phyloP scores from a whole-genome alignment of 2,888 invertebrate species.

The Troides oblongomaculatus region DNA sequence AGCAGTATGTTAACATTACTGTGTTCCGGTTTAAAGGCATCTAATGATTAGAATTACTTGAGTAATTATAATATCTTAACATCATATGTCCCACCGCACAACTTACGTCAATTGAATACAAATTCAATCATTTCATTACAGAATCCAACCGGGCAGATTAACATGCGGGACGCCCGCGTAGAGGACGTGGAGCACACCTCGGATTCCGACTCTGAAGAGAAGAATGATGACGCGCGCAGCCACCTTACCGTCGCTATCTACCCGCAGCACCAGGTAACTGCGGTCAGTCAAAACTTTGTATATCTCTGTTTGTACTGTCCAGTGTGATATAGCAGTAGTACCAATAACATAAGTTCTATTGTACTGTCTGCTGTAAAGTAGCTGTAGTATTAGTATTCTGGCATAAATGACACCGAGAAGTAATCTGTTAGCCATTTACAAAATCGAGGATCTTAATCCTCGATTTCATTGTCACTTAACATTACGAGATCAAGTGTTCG shows the following conservation, averaged over 20 bases:
- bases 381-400: too few species aligned
- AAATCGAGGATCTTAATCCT: too few species aligned
- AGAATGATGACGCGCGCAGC: slow-evolving; percentile 85
- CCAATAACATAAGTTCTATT: neutral
- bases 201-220: slow-evolving; percentile 94
- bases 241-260: slow-evolving; percentile 95
- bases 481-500: too few species aligned
- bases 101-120: neutral
- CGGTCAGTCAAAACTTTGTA: slow-evolving; percentile 46
- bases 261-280: slow-evolving; percentile 88
- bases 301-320: neutral
- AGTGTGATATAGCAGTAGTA: neutral
- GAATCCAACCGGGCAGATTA: slow-evolving; percentile 97
- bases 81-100: neutral
- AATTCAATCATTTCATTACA: slow-evolving; percentile 50
- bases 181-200: slow-evolving; percentile 97
- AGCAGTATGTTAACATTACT: too few species aligned
- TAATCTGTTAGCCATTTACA: too few species aligned
- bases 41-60: too few species aligned
- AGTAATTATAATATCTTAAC: too few species aligned
- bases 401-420: too few species aligned
- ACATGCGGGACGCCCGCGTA: slow-evolving; percentile 96
- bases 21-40: too few species aligned
- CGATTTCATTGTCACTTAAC: too few species aligned
- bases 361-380: neutral